Conservation (phyloP, 2,797 vertebrate genomes). For the Cynodonichthys magdalenae region DNA sequence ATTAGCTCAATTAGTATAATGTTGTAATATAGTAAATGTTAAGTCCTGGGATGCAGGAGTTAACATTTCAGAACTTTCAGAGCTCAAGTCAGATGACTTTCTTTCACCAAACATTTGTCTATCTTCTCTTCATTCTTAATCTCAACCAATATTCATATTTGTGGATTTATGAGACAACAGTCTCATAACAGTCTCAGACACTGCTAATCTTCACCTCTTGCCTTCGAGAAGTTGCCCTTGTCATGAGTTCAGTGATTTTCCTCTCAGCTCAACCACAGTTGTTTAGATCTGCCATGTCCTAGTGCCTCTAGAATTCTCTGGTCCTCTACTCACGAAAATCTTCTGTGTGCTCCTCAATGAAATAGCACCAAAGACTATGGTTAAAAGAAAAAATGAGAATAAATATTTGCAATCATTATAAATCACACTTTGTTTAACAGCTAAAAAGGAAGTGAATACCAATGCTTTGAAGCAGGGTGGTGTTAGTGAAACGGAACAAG, state of each 20-base stretch:
- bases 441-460: conserved; percentile 17
- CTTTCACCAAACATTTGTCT: no score
- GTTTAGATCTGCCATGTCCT: neutral
- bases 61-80: no score
- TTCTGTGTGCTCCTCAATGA: neutral
- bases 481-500: conserved; percentile 45
- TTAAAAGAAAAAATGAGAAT: neutral
- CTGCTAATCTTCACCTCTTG: no score
- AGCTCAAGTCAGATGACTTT: no score
- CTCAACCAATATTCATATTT: no score
- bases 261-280: neutral
- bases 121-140: no score
- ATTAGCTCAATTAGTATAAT: no score
- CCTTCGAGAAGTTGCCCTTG: no score
- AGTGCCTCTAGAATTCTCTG: neutral
- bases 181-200: no score
- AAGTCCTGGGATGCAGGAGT: no score
- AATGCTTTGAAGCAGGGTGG: conserved; percentile 28
- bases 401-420: neutral
- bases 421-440: neutral
- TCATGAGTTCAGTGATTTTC: neutral
- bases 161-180: no score
- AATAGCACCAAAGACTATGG: neutral
- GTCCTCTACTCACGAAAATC: neutral
- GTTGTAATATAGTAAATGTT: no score